Evolutionary conservation across 2,113 vertebrate genomes (phyloP), one percentile per base, ranked within the genome.

Genomic region (Serinus canaria): DNA sequence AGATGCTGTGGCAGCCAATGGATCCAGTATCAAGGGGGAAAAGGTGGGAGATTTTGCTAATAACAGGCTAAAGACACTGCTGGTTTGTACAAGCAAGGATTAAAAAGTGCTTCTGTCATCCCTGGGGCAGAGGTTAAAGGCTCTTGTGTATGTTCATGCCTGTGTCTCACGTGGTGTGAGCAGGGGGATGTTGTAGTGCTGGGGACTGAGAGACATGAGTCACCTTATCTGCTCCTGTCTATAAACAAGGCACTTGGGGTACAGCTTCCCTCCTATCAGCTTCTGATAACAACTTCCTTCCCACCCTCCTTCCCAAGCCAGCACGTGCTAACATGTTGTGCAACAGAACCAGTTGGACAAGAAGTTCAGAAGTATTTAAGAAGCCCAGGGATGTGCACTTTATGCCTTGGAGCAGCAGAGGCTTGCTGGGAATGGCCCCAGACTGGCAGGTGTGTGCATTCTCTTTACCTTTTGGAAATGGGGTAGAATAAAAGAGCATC

Each of bases 281-380:
- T 67, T 23, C 80, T 89, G 60, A 81, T 92, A 94, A 90, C 86
- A 86, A 78, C 80, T 93, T 96, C 90, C 92, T 95, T 97, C 76
- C 89, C 90, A 23, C 27, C 30, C 15, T 86, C 76, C 70, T 87
- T 90, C 83, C 92, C 88, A 92, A 83, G 82, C 41, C 50, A 94
- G 80, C 94, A 84, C 39, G 15, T 89, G 92, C 88, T 86, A 2
- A 27, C 18, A 24, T 27, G 18, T 90, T 92, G 76, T 83, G 91
- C 86, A 97, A 97, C 68, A 77, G 82, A 97, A 95, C 83, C 68
- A 63, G 91, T 21, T 19, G 5, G 73, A 89, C 80, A 35, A 92
- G 95, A 96, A 67, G 67, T 55, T 23, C 39, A 39, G 8, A 86
- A 39, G 83, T 64, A 18, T 37, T 89, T 23, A 21, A 74, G 83